Evolutionary conservation across 2,113 vertebrate species (phyloP).

Genomic region (Dicerorhinus sumatrensis): DNA sequence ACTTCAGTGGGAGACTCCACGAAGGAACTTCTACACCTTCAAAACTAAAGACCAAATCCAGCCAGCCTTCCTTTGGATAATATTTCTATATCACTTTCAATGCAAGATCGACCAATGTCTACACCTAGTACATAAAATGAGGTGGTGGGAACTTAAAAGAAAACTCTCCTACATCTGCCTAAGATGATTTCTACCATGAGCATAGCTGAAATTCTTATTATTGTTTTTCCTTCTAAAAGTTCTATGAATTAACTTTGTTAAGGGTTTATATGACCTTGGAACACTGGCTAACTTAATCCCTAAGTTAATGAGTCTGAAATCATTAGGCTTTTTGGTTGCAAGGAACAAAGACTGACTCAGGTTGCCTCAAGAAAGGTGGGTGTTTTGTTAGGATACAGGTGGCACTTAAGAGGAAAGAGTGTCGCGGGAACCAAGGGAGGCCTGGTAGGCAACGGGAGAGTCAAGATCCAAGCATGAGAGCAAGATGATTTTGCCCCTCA

Average conservation of each 20-base stretch:
- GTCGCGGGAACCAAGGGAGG: not conserved
- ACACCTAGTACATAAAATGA: not conserved
- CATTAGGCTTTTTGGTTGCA: not conserved
- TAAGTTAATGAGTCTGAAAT: not conserved
- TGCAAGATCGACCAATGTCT: not conserved
- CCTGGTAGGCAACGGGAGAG: not conserved
- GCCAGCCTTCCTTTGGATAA: not conserved
- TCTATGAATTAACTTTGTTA: not conserved
- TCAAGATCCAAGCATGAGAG: not conserved
- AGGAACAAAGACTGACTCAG: not conserved
- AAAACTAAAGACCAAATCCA: not conserved
- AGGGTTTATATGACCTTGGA: not conserved
- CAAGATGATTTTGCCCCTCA: not conserved
- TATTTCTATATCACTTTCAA: not conserved
- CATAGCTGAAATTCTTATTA: not conserved
- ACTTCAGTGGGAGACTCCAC: not conserved
- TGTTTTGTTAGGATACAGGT: not conserved
- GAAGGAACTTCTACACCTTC: not conserved
- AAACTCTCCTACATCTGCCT: not conserved
- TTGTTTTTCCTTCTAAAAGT: not conserved
- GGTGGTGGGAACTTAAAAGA: not conserved
- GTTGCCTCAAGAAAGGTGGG: not conserved
- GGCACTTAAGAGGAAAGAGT: not conserved
- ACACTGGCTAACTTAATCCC: not conserved
- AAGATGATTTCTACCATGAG: not conserved